Base-by-base conservation (phyloP, 1,140 invertebrate genomes). In the Saccostrea glomerata region DNA sequence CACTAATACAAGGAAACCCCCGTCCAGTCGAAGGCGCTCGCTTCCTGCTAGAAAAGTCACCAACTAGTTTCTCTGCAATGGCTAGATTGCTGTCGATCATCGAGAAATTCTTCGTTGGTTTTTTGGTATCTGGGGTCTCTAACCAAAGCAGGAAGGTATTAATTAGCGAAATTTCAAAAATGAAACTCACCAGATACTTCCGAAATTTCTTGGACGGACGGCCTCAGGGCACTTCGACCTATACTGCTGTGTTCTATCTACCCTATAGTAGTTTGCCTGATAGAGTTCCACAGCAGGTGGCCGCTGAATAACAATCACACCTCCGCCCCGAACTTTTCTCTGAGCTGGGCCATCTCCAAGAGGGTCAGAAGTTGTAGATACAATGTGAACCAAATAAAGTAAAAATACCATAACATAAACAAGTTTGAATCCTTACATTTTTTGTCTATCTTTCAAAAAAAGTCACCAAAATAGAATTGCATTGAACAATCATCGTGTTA, bases 121-220 rank as follows among this genome's bases (percentile, higher is more conserved):
- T 86, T n/a, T 12, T 66, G 6, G 36, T 77, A 30, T 63, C 85
- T 73, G 63, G 70, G 25, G 85, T 86, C 9, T 63, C 23, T 36
- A 47, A 25, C 85, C 86, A 86, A 17, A 82, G 36, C n/a, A 77
- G 40, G 66, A 77, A 86, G 70, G 30, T 60, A 82, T 88, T 88
- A 15, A 85, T 85, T 11, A 88, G 30, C 40, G 83, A 77, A 20
- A 88, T 58, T 13, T 85, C 84, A 2, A 85, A 55, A 20, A 88
- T 60, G 55, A 85, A 88, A 56, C 77, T 88, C 55, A 85, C 23
- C 1, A 88, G 17, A 36, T 58, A 88, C 47, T 85, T 85, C 87
- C 84, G 85, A 23, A 55, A 88, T 12, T 88, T 88, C 66, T 85
- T 88, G 87, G 87, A n/a, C n/a, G n/a, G n/a, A n/a, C n/a, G n/a